Conservation (phyloP, 1,140 invertebrate genomes). For the Drosophila funebris region DNA sequence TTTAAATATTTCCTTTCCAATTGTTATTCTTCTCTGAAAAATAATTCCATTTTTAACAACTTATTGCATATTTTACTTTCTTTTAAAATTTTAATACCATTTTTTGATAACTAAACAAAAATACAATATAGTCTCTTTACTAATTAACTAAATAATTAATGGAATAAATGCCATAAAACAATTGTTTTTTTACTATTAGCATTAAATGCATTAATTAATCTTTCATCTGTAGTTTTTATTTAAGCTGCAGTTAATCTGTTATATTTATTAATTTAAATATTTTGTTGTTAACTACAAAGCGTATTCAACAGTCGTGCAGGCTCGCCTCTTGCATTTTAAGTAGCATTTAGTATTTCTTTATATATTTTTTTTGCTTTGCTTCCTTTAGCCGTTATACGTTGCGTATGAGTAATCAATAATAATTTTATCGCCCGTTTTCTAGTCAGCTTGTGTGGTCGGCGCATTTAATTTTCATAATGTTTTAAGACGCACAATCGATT, state of each 20-base stretch:
- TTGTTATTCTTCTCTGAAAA: too few relatives aligned
- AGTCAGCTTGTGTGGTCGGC: slow-evolving; percentile 28
- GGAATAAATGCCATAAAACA: too few relatives aligned
- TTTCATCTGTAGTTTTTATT: background rate
- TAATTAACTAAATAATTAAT: too few relatives aligned
- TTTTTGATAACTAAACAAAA: too few relatives aligned
- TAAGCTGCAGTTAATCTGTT: background rate
- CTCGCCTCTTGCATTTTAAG: background rate
- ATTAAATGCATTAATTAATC: background rate
- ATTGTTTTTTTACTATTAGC: background rate
- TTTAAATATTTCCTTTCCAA: too few relatives aligned
- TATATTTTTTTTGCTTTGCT: slow-evolving; percentile 28
- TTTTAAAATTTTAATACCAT: too few relatives aligned
- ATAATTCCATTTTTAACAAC: too few relatives aligned
- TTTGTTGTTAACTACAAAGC: background rate
- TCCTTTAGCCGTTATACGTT: slow-evolving; percentile 58
- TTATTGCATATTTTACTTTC: too few relatives aligned
- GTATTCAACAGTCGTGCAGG: background rate
- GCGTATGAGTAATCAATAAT: slow-evolving; percentile 81
- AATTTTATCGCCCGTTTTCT: slow-evolving; percentile 61
- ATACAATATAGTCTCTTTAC: too few relatives aligned
- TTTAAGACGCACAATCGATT: slow-evolving; percentile 64
- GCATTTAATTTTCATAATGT: slow-evolving; percentile 52
- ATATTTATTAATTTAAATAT: background rate
- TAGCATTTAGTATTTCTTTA: background rate